These are phyloP conservation scores for Paracanthobrama guichenoti DNA, from an alignment of 2,113 vertebrate species.

Conservation along the genomic window DNA sequence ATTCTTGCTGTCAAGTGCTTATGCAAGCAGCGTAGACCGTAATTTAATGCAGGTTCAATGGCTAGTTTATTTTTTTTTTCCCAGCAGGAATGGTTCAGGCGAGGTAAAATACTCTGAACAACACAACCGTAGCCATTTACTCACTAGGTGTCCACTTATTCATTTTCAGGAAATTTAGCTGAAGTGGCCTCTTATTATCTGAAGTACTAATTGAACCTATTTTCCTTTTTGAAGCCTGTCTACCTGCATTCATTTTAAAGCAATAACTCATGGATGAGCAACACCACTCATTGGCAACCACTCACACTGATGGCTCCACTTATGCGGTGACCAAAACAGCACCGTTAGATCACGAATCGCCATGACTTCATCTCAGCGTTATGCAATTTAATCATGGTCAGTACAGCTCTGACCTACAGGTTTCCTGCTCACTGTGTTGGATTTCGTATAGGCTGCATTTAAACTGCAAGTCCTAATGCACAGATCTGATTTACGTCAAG, in stretches of 20 bases:
- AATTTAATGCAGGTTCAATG: not conserved
- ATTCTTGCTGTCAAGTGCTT: not conserved
- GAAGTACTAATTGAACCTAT: slow-evolving; percentile 77
- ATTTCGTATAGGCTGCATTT: not conserved
- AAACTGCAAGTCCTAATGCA: not conserved
- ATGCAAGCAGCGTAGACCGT: not conserved
- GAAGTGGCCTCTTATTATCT: slow-evolving; percentile 76
- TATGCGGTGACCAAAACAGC: slow-evolving; percentile 73
- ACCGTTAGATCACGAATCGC: slow-evolving; percentile 33
- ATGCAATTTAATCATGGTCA: slow-evolving; percentile 52
- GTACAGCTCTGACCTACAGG: not conserved
- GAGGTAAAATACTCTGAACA: slow-evolving; percentile 53
- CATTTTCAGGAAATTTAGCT: slow-evolving; percentile 69
- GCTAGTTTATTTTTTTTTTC: slow-evolving; percentile 8
- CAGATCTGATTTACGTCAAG: not conserved
- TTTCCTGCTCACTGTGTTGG: not conserved
- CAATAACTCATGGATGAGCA: slow-evolving; percentile 74
- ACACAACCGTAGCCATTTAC: slow-evolving; percentile 66
- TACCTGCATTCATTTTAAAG: slow-evolving; percentile 74
- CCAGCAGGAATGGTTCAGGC: slow-evolving; percentile 23
- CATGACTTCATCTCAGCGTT: slow-evolving; percentile 53
- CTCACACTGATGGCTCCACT: slow-evolving; percentile 73
- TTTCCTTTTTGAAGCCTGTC: slow-evolving; percentile 73
- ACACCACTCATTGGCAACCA: slow-evolving; percentile 68
- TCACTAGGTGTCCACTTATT: slow-evolving; percentile 70